Conservation (phyloP, 2,888 invertebrate genomes). For the Drosophila meridiana region DNA sequence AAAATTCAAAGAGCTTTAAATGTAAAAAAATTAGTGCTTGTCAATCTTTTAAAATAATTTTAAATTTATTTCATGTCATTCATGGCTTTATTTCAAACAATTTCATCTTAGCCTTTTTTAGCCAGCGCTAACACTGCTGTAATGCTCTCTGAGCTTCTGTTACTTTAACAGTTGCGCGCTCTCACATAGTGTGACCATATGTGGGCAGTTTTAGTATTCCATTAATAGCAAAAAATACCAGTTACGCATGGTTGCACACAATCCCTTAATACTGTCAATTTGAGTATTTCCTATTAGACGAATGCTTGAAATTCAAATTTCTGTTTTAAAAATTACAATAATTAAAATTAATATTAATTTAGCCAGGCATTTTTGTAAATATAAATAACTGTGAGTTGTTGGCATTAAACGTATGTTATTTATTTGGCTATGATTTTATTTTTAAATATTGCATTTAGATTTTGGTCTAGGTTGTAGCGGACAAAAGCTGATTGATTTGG, state of each 20-base stretch:
- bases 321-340: background rate
- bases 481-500: constrained; percentile 44
- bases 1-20: background rate
- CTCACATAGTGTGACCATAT: constrained; percentile 37
- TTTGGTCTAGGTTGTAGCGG: background rate
- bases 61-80: background rate
- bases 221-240: constrained; percentile 26
- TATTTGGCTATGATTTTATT: background rate
- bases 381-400: background rate
- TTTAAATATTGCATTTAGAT: background rate
- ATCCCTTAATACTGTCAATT: constrained; percentile 5
- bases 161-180: constrained; percentile 33
- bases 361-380: background rate
- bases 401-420: background rate
- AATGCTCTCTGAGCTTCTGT: constrained; percentile 26
- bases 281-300: constrained; percentile 4
- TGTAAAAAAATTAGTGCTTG: too few species aligned
- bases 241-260: constrained; percentile 46
- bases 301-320: background rate
- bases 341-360: background rate
- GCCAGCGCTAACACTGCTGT: constrained; percentile 16
- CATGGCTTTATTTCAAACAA: background rate
- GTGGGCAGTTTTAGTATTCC: constrained; percentile 25
- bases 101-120: constrained; percentile 17
- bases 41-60: background rate